phyloP scores from a whole-genome alignment of 2,113 vertebrate species.

The Amphiprion percula region DNA sequence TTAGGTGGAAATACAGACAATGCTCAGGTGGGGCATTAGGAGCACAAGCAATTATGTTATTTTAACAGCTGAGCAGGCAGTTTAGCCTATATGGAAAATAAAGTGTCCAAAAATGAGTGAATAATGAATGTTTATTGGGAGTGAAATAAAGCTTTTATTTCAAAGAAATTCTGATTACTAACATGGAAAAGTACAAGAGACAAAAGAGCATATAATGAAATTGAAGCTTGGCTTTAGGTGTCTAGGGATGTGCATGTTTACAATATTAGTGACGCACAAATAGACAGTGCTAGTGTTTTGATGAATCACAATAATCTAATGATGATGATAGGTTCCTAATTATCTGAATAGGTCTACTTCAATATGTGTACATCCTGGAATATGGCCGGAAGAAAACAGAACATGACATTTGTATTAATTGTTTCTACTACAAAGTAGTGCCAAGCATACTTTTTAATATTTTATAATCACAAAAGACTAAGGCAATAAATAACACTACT shows the following conservation, averaged over 20 bases:
- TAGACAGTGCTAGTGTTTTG: not conserved
- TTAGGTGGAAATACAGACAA: not conserved
- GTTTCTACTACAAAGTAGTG: slow-evolving; percentile 41
- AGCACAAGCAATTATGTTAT: not conserved
- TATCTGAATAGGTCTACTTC: not conserved
- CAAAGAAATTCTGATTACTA: not conserved
- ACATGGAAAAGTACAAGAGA: not conserved
- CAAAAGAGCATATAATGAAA: not conserved
- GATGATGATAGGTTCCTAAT: slow-evolving; percentile 2
- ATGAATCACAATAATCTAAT: not conserved
- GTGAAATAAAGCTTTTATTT: not conserved
- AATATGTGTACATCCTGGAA: slow-evolving; percentile 48
- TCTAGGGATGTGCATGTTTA: not conserved
- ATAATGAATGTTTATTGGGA: not conserved
- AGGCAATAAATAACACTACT: slow-evolving; percentile 61
- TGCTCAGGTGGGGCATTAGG: not conserved
- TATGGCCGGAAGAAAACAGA: slow-evolving; percentile 23
- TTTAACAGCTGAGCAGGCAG: not conserved
- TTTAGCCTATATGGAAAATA: not conserved
- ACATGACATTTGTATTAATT: slow-evolving; percentile 39
- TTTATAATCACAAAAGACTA: slow-evolving; percentile 45
- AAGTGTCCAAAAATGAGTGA: not conserved
- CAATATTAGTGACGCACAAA: not conserved
- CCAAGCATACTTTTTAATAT: slow-evolving; percentile 42
- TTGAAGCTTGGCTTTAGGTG: not conserved